These are phyloP conservation scores for Oryzias celebensis DNA, from an alignment of 2,113 vertebrate species.

Conservation along the genomic window DNA sequence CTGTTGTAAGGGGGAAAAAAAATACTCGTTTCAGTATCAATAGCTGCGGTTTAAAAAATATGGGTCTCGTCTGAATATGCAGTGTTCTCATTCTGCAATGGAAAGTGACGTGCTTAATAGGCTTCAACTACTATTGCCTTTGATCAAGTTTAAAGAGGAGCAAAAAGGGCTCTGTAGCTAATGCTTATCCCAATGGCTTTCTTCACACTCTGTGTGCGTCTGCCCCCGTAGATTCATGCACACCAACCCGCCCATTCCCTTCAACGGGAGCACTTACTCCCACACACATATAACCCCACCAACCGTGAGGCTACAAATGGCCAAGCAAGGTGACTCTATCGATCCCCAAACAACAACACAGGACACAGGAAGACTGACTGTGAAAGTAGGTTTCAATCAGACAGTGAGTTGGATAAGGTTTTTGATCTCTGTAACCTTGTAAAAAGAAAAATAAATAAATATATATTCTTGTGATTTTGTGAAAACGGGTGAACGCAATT, in stretches of 20 bases:
- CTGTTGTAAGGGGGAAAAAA: slow-evolving; percentile 40
- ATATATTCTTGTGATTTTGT: too few relatives aligned
- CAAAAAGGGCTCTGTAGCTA: slow-evolving; percentile 77
- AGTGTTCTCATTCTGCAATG: slow-evolving; percentile 61
- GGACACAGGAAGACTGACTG: slow-evolving; percentile 43
- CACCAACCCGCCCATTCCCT: slow-evolving; percentile 31
- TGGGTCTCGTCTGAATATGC: slow-evolving; percentile 51
- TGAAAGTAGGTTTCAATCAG: slow-evolving; percentile 52
- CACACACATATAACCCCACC: slow-evolving; percentile 66
- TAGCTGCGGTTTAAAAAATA: slow-evolving; percentile 53
- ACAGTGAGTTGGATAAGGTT: slow-evolving; percentile 30
- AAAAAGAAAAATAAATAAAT: too few relatives aligned
- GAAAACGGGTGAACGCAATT: too few relatives aligned
- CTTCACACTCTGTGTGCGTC: slow-evolving; percentile 63
- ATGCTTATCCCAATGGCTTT: slow-evolving; percentile 75
- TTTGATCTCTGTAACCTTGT: slow-evolving; percentile 32
- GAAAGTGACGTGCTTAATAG: slow-evolving; percentile 75
- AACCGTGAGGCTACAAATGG: slow-evolving; percentile 78
- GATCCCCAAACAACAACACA: slow-evolving; percentile 72
- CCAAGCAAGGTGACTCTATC: slow-evolving; percentile 82
- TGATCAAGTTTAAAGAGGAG: slow-evolving; percentile 81
- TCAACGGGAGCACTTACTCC: slow-evolving; percentile 45
- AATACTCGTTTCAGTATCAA: slow-evolving; percentile 45
- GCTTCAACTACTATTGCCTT: slow-evolving; percentile 78
- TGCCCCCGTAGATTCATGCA: slow-evolving; percentile 56